Evolutionary conservation across 2,113 vertebrate species (phyloP).

Genomic region (Chaetops frenatus): DNA sequence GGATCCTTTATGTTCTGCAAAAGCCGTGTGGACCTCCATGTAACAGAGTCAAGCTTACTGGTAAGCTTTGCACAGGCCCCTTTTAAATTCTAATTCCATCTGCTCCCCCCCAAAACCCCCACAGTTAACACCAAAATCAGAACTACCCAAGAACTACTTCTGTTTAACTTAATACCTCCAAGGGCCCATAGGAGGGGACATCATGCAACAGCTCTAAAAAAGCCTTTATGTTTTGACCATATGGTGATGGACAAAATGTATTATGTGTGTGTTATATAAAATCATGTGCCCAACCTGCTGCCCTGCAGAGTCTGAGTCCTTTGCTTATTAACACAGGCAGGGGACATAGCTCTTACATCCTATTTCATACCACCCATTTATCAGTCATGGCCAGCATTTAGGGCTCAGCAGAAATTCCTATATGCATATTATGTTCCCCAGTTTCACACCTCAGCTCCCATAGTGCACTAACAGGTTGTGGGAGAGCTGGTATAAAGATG

Average conservation of each 20-base stretch:
- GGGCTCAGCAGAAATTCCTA: background rate
- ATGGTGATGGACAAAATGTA: background rate
- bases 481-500: background rate
- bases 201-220: background rate
- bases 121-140: background rate
- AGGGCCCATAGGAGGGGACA: background rate
- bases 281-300: background rate
- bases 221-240: background rate
- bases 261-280: background rate
- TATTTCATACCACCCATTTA: background rate
- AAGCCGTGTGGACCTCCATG: accelerated
- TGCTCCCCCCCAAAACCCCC: background rate
- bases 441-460: background rate
- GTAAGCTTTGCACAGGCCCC: background rate
- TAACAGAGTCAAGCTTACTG: background rate
- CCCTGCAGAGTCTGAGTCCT: background rate
- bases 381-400: background rate
- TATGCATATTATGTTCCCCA: background rate
- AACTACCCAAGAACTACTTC: background rate
- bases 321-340: background rate
- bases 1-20: background rate
- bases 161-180: background rate
- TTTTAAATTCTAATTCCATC: background rate
- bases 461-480: background rate
- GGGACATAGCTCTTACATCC: background rate